Conservation (phyloP, 1,140 invertebrate species). For the Zaprionus ghesquierei region DNA sequence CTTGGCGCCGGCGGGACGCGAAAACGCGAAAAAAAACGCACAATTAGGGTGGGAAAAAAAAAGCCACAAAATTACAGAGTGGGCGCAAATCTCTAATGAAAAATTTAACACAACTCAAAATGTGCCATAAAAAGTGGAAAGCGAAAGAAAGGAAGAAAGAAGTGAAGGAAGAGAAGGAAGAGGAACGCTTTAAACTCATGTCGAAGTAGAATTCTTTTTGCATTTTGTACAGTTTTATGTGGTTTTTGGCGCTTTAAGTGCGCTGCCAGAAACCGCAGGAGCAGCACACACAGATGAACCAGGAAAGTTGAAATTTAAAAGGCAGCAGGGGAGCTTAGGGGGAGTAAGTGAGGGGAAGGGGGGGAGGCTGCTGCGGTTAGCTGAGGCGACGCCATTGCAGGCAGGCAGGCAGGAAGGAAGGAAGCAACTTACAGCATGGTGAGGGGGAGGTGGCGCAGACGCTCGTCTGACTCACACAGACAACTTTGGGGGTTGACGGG, state of each 20-base stretch:
- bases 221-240: slow-evolving; percentile 36
- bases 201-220: slow-evolving; percentile 19
- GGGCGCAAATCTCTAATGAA: slow-evolving; percentile 66
- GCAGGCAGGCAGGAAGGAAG: background rate
- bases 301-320: slow-evolving; percentile 70
- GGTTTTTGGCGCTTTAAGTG: slow-evolving; percentile 56
- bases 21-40: slow-evolving; percentile 4
- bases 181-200: slow-evolving; percentile 62
- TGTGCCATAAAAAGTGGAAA: slow-evolving; percentile 55
- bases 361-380: slow-evolving; percentile 20
- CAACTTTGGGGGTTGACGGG: slow-evolving; percentile 31
- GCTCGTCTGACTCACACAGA: slow-evolving; percentile 35
- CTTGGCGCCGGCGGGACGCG: slow-evolving; percentile 28
- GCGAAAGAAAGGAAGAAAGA: slow-evolving; percentile 30
- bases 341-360: background rate
- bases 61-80: background rate
- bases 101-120: slow-evolving; percentile 67
- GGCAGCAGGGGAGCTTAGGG: too few relatives aligned
- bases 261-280: slow-evolving; percentile 58
- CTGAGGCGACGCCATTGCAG: slow-evolving; percentile 41
- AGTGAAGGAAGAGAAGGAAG: background rate
- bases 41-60: slow-evolving; percentile 12
- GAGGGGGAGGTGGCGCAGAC: background rate
- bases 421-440: background rate
- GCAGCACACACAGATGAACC: slow-evolving; percentile 74